These are phyloP conservation scores for Enteromius argenteus DNA, from an alignment of 2,797 vertebrate species.

Conservation along the genomic window DNA sequence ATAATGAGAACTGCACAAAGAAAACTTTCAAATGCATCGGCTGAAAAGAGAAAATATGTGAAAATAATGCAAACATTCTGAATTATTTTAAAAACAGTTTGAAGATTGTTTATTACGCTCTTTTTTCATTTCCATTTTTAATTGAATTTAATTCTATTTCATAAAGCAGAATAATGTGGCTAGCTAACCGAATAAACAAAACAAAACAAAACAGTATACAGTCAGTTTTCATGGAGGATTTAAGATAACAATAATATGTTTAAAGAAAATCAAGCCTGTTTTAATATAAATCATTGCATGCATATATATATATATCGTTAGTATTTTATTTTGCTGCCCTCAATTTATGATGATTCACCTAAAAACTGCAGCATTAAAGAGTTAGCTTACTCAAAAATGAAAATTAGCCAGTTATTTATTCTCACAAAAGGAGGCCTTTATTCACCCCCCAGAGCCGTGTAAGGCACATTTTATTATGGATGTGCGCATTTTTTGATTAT, in stretches of 20 bases:
- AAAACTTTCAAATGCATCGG: not conserved
- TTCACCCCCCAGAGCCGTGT: too few species aligned
- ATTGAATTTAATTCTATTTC: not conserved
- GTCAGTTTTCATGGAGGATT: not conserved
- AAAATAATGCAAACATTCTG: not conserved
- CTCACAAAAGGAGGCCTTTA: too few species aligned
- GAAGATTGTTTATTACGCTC: not conserved
- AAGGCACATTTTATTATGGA: too few species aligned
- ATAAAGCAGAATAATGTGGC: not conserved
- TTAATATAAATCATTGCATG: not conserved
- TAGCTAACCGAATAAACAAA: not conserved
- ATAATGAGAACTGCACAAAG: not conserved
- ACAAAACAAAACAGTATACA: not conserved
- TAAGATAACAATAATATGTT: not conserved
- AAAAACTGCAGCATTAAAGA: too few species aligned
- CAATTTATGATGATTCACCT: not conserved
- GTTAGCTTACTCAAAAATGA: too few species aligned
- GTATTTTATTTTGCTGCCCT: not conserved
- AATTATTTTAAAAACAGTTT: not conserved
- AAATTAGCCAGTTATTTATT: too few species aligned
- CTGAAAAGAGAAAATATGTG: not conserved
- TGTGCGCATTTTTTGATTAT: too few species aligned
- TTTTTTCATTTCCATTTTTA: not conserved
- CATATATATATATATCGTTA: not conserved
- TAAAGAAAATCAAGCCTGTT: not conserved